A percentile compares a stretch with the other conserved stretches of the same genome.
Conservation (phyloP, 2,888 invertebrate species). For the Aspidiotus rigidus region DNA sequence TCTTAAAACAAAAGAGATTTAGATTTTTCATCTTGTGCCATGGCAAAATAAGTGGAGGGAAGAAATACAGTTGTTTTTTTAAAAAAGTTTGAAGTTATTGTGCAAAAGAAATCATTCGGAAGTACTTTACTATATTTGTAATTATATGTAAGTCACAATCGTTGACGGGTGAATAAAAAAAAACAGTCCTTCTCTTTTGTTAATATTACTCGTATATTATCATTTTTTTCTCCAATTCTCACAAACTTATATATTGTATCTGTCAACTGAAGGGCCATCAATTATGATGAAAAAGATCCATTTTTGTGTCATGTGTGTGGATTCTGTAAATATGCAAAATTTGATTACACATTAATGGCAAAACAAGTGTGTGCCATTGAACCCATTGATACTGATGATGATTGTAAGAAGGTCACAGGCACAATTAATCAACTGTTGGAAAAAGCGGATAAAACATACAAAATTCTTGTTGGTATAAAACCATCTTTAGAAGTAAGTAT, state of each 20-base stretch:
- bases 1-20: too few species aligned
- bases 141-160: too few species aligned
- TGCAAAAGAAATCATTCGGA: too few species aligned
- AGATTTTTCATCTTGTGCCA: too few species aligned
- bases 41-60: too few species aligned
- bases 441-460: slow-evolving; percentile 88
- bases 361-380: slow-evolving; percentile 93
- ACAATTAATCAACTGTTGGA: slow-evolving; percentile 83
- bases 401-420: slow-evolving; percentile 86
- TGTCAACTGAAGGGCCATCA: slow-evolving; percentile 64
- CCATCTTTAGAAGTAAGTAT: slow-evolving; percentile 67
- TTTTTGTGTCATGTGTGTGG: slow-evolving; percentile 98
- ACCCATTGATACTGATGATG: slow-evolving; percentile 93
- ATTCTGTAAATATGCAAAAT: slow-evolving; percentile 98
- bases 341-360: slow-evolving; percentile 86
- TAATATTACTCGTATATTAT: not conserved
- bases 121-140: too few species aligned
- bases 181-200: too few species aligned
- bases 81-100: too few species aligned
- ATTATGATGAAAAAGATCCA: slow-evolving; percentile 98
- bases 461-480: slow-evolving; percentile 80
- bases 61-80: too few species aligned
- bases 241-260: slow-evolving; percentile 1
- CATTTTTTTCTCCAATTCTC: not conserved
- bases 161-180: too few species aligned